Base-by-base conservation (phyloP, 2,113 vertebrate genomes). In the Peromyscus polionotus region DNA sequence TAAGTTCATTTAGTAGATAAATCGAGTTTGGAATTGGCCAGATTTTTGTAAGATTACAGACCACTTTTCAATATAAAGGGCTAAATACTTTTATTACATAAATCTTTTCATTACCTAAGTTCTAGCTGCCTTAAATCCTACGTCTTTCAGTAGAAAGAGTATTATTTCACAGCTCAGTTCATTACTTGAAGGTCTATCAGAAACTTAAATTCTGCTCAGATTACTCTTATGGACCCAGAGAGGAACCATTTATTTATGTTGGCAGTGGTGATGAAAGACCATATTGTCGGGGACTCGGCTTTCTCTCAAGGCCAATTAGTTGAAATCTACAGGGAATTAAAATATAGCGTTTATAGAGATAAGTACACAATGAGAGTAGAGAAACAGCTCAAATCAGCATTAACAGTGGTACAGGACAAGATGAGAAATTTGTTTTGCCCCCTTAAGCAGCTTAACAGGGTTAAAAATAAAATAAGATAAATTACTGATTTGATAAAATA, bases 181-280 rank as follows among this genome's bases (percentile, higher is more conserved):
- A 98, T 98, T 98, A 98, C 98, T 98, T 97, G 96, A 84, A 98
- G 98, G 98, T 98, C 98, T 99, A 99, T 98, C 98, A 98, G 98
- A 98, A 98, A 99, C 98, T 98, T 98, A 98, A 98, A 98, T 99
- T 98, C 97, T 97, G 95, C 98, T 99, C 98, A 98, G 98, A 99
- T 99, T 99, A 99, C 98, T 98, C 97, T 97, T 96, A 98, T 98
- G 98, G 98, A 98, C 96, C 93, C 93, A 97, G 95, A 98, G 97
- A 98, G 95, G 97, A 98, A 97, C 97, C 96, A 98, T 99, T 98
- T 98, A 98, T 99, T 99, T 99, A 97, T 99, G 97, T 99, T 99
- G 98, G 98, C 98, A 99, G 97, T 98, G 98, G 97, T 98, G 98
- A 98, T 97, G 98, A 98, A 98, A 98, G 98, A 98, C 98, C 90